Conservation (phyloP, 2,113 vertebrate genomes). For the Paralichthys olivaceus region DNA sequence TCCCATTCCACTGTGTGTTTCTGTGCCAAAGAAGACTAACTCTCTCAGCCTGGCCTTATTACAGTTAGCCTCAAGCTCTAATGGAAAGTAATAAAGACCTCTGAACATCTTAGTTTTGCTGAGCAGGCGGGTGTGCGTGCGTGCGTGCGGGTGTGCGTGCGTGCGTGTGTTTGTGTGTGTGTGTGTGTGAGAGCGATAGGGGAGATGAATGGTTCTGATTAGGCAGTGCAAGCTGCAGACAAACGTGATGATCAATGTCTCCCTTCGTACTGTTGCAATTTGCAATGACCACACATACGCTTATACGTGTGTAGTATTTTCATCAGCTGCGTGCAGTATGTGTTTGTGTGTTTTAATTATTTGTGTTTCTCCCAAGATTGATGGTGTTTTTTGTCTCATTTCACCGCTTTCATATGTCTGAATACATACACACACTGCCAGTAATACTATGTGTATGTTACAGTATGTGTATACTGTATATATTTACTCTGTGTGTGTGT, state of each 20-base stretch:
- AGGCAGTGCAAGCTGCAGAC: slow-evolving; percentile 60
- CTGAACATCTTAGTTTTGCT: slow-evolving; percentile 45
- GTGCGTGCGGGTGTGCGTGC: slow-evolving; percentile 10
- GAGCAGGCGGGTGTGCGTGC: slow-evolving; percentile 15
- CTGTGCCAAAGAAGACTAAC: slow-evolving; percentile 50
- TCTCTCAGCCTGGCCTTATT: slow-evolving; percentile 46
- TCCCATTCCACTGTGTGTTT: slow-evolving; percentile 29
- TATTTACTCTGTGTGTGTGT: background rate
- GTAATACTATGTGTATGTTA: background rate
- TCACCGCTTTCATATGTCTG: slow-evolving; percentile 2
- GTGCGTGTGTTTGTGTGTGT: slow-evolving; percentile 31
- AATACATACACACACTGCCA: background rate
- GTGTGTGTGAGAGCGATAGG: background rate
- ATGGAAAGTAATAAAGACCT: slow-evolving; percentile 65
- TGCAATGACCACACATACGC: slow-evolving; percentile 6
- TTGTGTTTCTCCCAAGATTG: slow-evolving; percentile 17
- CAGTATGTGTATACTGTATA: background rate
- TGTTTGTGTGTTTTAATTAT: slow-evolving; percentile 21
- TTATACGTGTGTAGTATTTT: background rate
- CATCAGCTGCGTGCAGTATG: background rate
- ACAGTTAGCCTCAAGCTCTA: slow-evolving; percentile 49
- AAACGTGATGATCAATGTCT: slow-evolving; percentile 67
- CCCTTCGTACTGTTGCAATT: slow-evolving; percentile 37
- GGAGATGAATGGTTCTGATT: slow-evolving; percentile 76
- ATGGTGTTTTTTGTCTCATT: slow-evolving; percentile 4